Evolutionary conservation across 2,113 vertebrate species (phyloP).

Genomic region (Muntiacus reevesi): DNA sequence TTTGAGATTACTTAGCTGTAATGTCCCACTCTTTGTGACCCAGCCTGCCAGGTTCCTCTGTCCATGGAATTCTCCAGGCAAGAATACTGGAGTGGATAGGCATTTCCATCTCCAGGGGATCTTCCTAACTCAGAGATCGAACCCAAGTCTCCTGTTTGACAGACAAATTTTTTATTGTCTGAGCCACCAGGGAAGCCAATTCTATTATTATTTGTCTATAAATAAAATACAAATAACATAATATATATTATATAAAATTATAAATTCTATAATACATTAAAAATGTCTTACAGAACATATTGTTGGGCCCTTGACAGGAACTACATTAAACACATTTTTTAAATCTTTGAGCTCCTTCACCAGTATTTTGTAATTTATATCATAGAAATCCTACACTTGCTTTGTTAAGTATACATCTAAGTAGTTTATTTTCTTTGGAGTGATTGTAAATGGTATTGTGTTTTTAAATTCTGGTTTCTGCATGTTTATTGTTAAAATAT

Average conservation of each 20-base stretch:
- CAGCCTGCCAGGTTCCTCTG: background rate
- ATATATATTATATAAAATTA: background rate
- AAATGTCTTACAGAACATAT: background rate
- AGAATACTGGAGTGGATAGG: background rate
- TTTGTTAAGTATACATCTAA: background rate
- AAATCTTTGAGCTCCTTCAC: background rate
- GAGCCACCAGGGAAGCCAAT: background rate
- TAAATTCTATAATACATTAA: background rate
- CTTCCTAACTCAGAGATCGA: rapidly evolving
- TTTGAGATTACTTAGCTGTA: background rate
- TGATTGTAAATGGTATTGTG: background rate
- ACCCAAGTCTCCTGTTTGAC: background rate
- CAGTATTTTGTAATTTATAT: background rate
- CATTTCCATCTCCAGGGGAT: background rate
- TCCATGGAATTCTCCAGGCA: background rate
- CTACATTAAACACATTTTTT: background rate
- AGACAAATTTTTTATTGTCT: background rate
- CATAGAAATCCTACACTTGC: background rate
- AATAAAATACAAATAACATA: background rate
- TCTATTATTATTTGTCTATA: background rate
- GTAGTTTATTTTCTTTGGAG: background rate
- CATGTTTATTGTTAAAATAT: background rate
- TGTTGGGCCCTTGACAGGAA: background rate
- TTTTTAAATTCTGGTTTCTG: background rate
- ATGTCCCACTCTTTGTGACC: background rate